Base-by-base conservation (phyloP, 2,888 invertebrate genomes). In the Sussaba pulchella region DNA sequence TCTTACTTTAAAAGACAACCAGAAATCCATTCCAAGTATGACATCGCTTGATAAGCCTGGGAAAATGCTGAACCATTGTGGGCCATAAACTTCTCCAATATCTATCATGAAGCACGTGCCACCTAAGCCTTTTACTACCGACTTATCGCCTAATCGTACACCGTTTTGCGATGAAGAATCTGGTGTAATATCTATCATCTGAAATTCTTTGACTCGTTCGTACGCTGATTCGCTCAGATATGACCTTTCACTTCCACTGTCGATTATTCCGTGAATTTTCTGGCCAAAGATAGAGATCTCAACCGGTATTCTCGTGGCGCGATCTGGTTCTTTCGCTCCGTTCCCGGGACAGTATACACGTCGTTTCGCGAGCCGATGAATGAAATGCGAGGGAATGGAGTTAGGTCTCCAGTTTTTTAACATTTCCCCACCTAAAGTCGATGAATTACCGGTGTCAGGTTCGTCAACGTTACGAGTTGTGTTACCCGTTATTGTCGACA, bases 21-120 rank as follows among this genome's bases (percentile, higher is more conserved):
- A 81, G 43, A 81, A 81, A 17, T 81, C 69, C 69, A 77, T 77
- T 2, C 81, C 76, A 0, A 81, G 17, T 3, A 81, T 72, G 3
- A 81, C 24, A 8, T 64, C 45, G 5, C 21, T 26, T 1, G 72
- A 77, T 0, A 77, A n/a, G 9, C 31, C 50, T 12, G 76, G 76
- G 1, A 81, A 26, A 2, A 81, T 31, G 21, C 72, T 73, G 21
- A 81, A 77, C 76, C 81, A 81, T 21, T 81, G 81, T 5, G 67
- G 57, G 2, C 81, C 76, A 10, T 67, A 80, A 10, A 80, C 66
- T 10, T 78, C 71, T 10, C 64, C 64, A 3, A 78, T 59, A 50
- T 64, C 59, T 5, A 78, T 78, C 5, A 66, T 24, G 17, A 78
- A 78, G 17, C 71, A 71, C 0, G 77, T 70, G 6, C 71, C 71